These are phyloP conservation scores for Spondyliosoma cantharus DNA, from an alignment of 2,797 vertebrate species.

Conservation along the genomic window DNA sequence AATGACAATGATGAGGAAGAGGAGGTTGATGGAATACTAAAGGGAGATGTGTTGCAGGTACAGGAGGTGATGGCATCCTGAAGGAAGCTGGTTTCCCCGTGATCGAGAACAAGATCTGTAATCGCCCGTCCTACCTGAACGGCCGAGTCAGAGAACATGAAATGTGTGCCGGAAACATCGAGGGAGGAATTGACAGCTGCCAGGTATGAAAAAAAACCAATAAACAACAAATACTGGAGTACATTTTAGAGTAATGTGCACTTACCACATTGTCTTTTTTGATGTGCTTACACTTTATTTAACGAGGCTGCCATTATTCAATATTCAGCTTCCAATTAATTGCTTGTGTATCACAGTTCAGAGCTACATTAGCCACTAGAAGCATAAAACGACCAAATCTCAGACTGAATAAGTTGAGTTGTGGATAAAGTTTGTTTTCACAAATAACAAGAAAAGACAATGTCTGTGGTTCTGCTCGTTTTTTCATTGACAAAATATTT, in stretches of 20 bases:
- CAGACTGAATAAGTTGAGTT: neutral
- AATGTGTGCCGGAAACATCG: constrained; percentile 93
- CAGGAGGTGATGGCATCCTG: constrained; percentile 83
- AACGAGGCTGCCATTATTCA: too few relatives aligned
- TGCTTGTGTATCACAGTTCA: neutral
- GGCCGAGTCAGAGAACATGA: constrained; percentile 85
- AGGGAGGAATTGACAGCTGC: constrained; percentile 91
- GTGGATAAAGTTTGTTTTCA: neutral
- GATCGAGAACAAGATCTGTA: constrained; percentile 95
- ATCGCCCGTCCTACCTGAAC: constrained; percentile 87
- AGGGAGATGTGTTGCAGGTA: constrained; percentile 78
- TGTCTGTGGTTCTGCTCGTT: neutral
- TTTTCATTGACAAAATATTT: neutral
- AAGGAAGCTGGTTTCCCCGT: constrained; percentile 95
- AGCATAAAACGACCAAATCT: neutral
- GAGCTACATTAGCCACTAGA: neutral
- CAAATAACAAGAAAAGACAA: too few relatives aligned
- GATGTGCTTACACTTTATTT: too few relatives aligned
- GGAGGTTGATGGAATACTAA: constrained; percentile 7
- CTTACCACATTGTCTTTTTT: too few relatives aligned
- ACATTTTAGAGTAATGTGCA: neutral
- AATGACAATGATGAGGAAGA: neutral
- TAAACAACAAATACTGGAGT: neutral
- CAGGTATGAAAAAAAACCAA: constrained; percentile 84
- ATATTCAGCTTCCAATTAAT: neutral